Evolutionary conservation across 2,113 vertebrate species (phyloP), one percentile per base, ranked within the genome.

Genomic region (Osmerus mordax): DNA sequence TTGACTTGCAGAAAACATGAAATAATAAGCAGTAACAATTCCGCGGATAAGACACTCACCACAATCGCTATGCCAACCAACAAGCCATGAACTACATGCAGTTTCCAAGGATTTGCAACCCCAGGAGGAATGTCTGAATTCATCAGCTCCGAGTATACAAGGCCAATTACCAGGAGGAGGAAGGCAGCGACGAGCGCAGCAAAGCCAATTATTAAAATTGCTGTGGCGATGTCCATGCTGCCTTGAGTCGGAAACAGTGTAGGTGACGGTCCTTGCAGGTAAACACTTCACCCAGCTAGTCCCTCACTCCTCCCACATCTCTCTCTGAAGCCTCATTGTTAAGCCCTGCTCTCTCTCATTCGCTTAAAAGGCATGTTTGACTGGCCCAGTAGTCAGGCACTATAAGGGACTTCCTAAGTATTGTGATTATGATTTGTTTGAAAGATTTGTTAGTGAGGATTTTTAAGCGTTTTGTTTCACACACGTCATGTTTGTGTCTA

Each of bases 111-210:
- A 75, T 86, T 86, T 56, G 78, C 82, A 77, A 94, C 83, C 79
- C 91, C 91, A 21, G 72, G 76, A 81, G 94, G 94, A 82, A 94
- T 88, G 73, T 94, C 87, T 16, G 92, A 90, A 81, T 94, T 92
- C 83, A 91, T 91, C 73, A 93, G 69, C 75, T 93, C 88, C 7
- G 91, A 89, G 75, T 92, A 93, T 77, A 93, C 85, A 55, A 90
- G 87, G n/a, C 92, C 92, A 78, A 91, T 84, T 75, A 94, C 56
- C 67, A 94, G 25, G n/a, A 95, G 65, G 66, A 91, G 81, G 82
- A 91, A 85, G 71, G 87, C 88, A 62, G 91, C 89, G 71, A 91
- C 76, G 65, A 94, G 75, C 58, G 87, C 87, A 52, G 85, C 88
- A 0, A 92, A 77, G 74, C 90, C 80, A 75, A 91, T 84, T 76